Percentiles rank a stretch among this genome's conserved stretches.
Conservation (phyloP, 2,888 invertebrate genomes). For the Patella caerulea region DNA sequence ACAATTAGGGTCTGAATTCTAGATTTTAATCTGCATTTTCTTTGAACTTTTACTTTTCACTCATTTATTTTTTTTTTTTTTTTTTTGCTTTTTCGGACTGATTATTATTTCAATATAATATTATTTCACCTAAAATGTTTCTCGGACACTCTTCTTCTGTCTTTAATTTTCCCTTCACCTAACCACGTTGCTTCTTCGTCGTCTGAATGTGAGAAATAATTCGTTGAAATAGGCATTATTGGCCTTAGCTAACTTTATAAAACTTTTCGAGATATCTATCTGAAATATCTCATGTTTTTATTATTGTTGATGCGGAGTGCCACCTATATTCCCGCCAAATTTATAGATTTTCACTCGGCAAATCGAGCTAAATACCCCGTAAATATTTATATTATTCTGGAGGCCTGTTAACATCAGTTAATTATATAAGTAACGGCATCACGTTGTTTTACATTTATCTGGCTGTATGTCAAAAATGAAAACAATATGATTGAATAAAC, state of each 20-base stretch:
- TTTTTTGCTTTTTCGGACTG: neutral
- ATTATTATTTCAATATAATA: neutral
- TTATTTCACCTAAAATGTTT: slow-evolving; percentile 38
- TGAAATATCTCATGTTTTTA: neutral
- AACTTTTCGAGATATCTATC: neutral
- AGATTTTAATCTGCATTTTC: neutral
- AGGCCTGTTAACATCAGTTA: neutral
- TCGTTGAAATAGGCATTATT: slow-evolving; percentile 13
- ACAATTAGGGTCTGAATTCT: neutral
- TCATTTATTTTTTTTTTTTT: too few species aligned
- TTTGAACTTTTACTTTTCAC: neutral
- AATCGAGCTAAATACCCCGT: too few species aligned
- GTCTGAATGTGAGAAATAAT: slow-evolving; percentile 11
- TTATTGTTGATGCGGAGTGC: slow-evolving; percentile 23
- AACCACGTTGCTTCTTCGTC: slow-evolving; percentile 26
- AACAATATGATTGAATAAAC: too few species aligned
- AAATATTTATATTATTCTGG: too few species aligned
- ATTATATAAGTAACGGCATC: slow-evolving; percentile 22
- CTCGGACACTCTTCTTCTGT: slow-evolving; percentile 25
- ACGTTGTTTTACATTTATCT: neutral
- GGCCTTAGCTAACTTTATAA: neutral
- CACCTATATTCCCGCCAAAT: slow-evolving; percentile 25
- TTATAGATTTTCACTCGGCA: too few species aligned
- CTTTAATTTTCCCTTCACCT: slow-evolving; percentile 29
- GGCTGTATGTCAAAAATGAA: neutral